Conservation (phyloP, 2,113 vertebrate species). For the Naja naja region DNA sequence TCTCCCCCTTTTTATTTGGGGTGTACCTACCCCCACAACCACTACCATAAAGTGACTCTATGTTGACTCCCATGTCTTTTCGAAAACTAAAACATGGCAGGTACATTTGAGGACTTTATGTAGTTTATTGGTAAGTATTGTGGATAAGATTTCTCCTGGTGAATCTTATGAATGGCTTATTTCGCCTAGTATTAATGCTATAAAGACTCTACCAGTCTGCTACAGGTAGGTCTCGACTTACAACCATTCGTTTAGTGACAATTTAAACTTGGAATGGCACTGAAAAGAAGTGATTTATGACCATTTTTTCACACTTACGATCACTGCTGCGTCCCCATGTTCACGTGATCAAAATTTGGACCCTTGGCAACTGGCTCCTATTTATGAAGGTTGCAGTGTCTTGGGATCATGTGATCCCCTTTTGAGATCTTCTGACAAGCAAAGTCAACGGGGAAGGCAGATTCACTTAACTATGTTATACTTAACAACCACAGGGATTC, state of each 20-base stretch:
- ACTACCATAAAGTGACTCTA: slow-evolving; percentile 50
- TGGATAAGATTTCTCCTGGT: neutral
- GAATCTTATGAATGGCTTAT: neutral
- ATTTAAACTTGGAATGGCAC: neutral
- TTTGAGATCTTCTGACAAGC: neutral
- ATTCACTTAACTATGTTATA: neutral
- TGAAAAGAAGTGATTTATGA: neutral
- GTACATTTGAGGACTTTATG: neutral
- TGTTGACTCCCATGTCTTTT: slow-evolving; percentile 38
- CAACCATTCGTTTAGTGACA: neutral
- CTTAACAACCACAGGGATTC: no score
- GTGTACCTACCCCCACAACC: slow-evolving; percentile 56
- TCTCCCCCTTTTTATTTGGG: slow-evolving; percentile 56
- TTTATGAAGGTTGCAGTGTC: neutral
- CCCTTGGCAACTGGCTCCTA: neutral
- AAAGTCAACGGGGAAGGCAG: neutral
- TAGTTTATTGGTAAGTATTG: neutral
- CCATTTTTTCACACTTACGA: neutral
- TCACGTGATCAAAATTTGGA: neutral
- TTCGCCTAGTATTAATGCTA: neutral
- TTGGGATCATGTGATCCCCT: neutral
- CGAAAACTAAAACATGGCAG: slow-evolving; percentile 10
- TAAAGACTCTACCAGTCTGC: neutral
- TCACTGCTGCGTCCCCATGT: neutral
- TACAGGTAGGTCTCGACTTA: neutral